Evolutionary conservation across 2,797 vertebrate species (phyloP), one percentile per base, ranked within the genome.

Genomic region (Jordanella pulchra): DNA sequence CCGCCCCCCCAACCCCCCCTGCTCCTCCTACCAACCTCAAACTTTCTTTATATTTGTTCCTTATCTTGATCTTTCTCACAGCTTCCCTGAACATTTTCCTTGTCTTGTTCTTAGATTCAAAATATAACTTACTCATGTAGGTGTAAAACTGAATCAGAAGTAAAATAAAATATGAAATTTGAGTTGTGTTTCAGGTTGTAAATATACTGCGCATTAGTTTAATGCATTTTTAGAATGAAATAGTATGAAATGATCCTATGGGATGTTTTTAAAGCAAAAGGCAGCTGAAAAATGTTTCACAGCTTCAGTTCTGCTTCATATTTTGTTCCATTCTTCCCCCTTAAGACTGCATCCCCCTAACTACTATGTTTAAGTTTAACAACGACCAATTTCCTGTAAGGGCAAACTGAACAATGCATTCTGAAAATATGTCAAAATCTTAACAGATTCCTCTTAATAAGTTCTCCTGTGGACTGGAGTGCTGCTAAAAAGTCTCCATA

Each of bases 11-110:
- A 15, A 51, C 28, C 14, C 12, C 14, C 11, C 9, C 25, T 58
- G 13, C 60, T 30, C 67, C 42, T 54, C 32, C 18, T 63, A 12
- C 69, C 48, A 72, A 45, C 63, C 71, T 64, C 76, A 67, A 68
- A 81, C 65, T 63, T 58, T 79, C 79, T 86, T 83, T 90, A 85
- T 69, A 65, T 75, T 81, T 73, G 28, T 50, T 69, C 67, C 68
- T 74, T 79, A 47, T 77, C 44, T 73, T 44, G 35, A 77, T 72
- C 48, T 71, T 60, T 48, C n/a, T 44, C 32, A 45, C 30, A 50
- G 27, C 54, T 65, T 44, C 54, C 65, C 44, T 27, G 14, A 53
- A 32, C 68, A 48, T 56, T 18, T 48, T 48, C 44, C 27, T 72
- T 71, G 17, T 67, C 65, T 32, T 42, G 12, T 17, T 23, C 53